Evolutionary conservation across 2,113 vertebrate species (phyloP).

Genomic region (Ceyx cyanopectus): DNA sequence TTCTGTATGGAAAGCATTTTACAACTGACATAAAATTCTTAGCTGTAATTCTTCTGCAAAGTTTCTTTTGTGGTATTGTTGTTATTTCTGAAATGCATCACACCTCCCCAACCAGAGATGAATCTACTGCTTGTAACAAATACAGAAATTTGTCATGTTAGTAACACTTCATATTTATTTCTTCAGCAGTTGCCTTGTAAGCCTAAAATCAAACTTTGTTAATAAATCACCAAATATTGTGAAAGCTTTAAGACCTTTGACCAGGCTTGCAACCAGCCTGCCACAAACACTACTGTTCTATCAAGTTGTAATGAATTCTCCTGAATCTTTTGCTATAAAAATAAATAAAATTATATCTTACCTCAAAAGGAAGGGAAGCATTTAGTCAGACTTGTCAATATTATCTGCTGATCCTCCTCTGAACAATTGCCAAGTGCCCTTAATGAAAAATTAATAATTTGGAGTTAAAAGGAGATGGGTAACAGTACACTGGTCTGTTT

Average conservation of each 20-base stretch:
- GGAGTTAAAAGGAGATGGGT: neutral
- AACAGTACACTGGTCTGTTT: neutral
- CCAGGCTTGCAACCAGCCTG: neutral
- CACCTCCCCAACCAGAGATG: neutral
- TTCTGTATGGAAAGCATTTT: neutral
- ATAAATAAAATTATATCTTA: neutral
- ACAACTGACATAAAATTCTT: neutral
- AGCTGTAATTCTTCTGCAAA: neutral
- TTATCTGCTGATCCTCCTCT: neutral
- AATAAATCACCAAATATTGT: slow-evolving; percentile 59
- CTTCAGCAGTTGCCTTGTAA: neutral
- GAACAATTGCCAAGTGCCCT: neutral
- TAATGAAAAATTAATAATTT: neutral
- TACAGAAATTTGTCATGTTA: neutral
- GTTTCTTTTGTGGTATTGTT: neutral
- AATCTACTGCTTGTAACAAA: neutral
- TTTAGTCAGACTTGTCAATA: neutral
- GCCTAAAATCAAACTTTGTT: neutral
- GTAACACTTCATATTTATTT: neutral
- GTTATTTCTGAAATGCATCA: neutral
- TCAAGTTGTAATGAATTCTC: neutral
- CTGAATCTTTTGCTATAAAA: neutral
- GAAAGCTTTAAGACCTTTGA: slow-evolving; percentile 60
- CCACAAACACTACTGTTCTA: slow-evolving; percentile 8
- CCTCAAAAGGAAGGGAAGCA: neutral